A percentile compares a stretch with the other conserved stretches of the same genome.
Evolutionary conservation across 2,888 invertebrate species (phyloP).

Genomic region (Sesia apiformis): DNA sequence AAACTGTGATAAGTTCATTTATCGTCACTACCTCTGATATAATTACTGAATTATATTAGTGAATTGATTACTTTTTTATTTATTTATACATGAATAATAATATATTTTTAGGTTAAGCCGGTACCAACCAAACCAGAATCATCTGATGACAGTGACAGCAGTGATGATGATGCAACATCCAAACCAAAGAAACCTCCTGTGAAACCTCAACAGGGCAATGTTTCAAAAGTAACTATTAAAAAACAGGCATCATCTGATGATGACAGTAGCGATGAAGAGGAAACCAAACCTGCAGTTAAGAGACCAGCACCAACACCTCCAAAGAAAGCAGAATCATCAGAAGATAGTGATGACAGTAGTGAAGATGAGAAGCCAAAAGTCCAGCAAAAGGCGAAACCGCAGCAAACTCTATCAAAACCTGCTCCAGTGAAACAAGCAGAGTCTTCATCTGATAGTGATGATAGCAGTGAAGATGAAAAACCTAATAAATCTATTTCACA

Average conservation of each 20-base stretch:
- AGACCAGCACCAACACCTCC: conserved; percentile 23
- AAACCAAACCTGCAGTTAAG: conserved; percentile 17
- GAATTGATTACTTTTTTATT: conserved; percentile 12
- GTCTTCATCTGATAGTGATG: conserved; percentile 29
- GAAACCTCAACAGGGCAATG: conserved; percentile 22
- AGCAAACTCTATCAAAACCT: neutral
- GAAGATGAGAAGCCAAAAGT: conserved; percentile 38
- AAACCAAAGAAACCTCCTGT: conserved; percentile 24
- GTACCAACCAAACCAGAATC: conserved; percentile 39
- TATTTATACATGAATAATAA: neutral
- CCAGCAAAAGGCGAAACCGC: conserved; percentile 9
- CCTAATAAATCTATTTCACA: conserved; percentile 13
- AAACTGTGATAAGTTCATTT: conserved; percentile 25
- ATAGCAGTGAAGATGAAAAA: conserved; percentile 42
- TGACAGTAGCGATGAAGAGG: conserved; percentile 5
- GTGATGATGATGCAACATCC: conserved; percentile 38
- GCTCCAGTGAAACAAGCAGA: conserved; percentile 14
- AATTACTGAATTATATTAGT: conserved; percentile 3
- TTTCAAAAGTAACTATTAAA: conserved; percentile 15
- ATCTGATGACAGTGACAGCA: conserved; percentile 40
- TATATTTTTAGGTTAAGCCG: conserved; percentile 10
- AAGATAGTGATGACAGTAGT: conserved; percentile 40
- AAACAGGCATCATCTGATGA: conserved; percentile 20
- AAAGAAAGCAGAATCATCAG: conserved; percentile 42
- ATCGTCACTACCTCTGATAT: conserved; percentile 65